Base-by-base conservation (phyloP, 2,888 invertebrate genomes). In the Halictus quadricinctus region DNA sequence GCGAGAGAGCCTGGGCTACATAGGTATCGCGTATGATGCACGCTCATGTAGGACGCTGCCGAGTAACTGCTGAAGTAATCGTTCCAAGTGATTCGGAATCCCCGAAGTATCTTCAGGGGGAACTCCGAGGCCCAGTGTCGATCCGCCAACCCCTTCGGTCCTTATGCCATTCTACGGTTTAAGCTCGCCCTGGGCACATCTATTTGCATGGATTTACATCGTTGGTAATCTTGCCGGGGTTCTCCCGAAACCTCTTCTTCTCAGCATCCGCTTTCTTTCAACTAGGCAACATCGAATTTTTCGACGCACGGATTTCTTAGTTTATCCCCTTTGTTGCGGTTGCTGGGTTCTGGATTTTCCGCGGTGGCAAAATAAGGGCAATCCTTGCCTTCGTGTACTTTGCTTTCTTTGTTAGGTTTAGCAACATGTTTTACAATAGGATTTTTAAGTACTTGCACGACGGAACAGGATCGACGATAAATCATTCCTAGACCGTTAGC, bases 121-220 rank as follows among this genome's bases (percentile, higher is more conserved):
- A 64, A 54, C 50, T 75, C 48, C 46, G 69, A 73, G 73, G 54
- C 70, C 58, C 60, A 2, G 8, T n/a, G 43, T 46, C 76, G 70
- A 81, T 58, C 64, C 41, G 64, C 41, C 79, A 46, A 41, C 21
- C 69, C 21, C 66, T 18, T 66, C 15, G 50, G 64, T 50, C 73
- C 69, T 72, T 83, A 79, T 60, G 46, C 85, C 60, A 64, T 79
- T 69, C 69, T 69, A 15, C 43, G 76, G 74, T 64, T 66, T 79
- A 60, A 76, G 50, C 48, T 29, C 50, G 80, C 84, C 72, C 54
- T 25, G 48, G 76, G 80, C 79, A 58, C 69, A 81, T 84, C 81
- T 73, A 86, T 84, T 84, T 86, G 79, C 86, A 86, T 84, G 79
- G 84, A 86, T 84, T 86, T 86, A 84, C 80, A 84, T 81, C 76